Evolutionary conservation across 37 sponge, comb jelly and placozoan genomes (phyloP), one percentile per base, ranked within the genome.

Genomic region (Lycopodina hypogea): DNA sequence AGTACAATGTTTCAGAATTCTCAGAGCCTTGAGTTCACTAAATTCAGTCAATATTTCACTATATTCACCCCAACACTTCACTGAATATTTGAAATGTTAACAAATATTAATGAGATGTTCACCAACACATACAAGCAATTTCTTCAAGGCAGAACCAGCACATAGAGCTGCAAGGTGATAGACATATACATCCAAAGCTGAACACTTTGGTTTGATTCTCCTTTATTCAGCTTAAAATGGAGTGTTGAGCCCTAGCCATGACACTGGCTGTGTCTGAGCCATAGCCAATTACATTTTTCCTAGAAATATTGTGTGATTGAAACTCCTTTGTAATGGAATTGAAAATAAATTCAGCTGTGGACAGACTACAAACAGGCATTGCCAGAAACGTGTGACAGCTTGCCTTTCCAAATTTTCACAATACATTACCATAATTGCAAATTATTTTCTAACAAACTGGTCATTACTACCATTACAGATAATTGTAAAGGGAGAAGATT

Each of bases 401-500:
- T 61, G 68, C 9, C 69, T 3, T 39, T 22, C 4, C 32, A 7
- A 9, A 11, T 83, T 52, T 52, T 75, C 77, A 76, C 84, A 83
- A 37, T 76, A 76, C 77, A 70, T 75, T 21, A 83, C 84, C 84
- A 83, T 66, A 23, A 81, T 82, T 42, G 66, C 83, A 24, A 74
- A 73, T 29, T 74, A 73, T 30, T 84, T 84, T 61, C 60, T 77
- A 2, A 69, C 76, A 14, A 23, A 23, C 29, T 56, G 51, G 65
- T 84, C 78, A 75, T 83, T 75, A 22, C 84, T 77, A 15, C 84
- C 84, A 75, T 83, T 77, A 52, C 84, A 83, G 1, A 83, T 32
- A 15, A 74, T 76, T 11, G 84, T 68, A 61, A 83, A 83, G 3
- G 83, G 73, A 8, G n/a, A 17, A 30, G 52, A 24, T 26, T 72